These are phyloP conservation scores for Cygnus atratus DNA, from an alignment of 2,113 vertebrate genomes.

Conservation along the genomic window DNA sequence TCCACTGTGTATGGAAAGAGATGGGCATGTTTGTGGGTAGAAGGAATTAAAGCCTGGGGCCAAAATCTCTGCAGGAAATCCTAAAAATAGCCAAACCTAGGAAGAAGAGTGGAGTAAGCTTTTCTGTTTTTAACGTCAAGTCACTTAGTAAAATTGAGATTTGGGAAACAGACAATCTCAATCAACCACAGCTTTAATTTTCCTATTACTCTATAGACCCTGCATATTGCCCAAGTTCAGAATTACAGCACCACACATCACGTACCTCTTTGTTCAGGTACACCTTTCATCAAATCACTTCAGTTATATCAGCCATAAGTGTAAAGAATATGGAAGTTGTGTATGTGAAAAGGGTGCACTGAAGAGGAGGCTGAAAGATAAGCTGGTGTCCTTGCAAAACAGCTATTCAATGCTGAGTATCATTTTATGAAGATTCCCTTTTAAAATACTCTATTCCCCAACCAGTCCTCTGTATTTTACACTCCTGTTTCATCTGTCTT, in stretches of 20 bases:
- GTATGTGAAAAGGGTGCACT: background rate
- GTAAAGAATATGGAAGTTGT: background rate
- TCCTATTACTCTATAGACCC: background rate
- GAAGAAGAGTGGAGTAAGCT: background rate
- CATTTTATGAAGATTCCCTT: background rate
- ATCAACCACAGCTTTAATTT: background rate
- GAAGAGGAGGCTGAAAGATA: background rate
- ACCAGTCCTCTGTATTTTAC: background rate
- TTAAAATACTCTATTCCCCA: background rate
- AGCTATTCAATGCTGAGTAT: background rate
- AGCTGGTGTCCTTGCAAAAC: background rate
- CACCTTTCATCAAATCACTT: background rate
- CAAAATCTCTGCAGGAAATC: slow-evolving; percentile 43
- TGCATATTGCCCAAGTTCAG: background rate
- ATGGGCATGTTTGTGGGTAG: slow-evolving; percentile 20
- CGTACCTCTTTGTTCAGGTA: background rate
- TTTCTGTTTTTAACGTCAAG: slow-evolving; percentile 28
- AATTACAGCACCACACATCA: background rate
- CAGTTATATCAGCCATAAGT: background rate
- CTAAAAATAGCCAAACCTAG: slow-evolving; percentile 40
- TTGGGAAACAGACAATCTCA: background rate
- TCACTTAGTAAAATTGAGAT: background rate
- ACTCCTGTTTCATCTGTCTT: background rate
- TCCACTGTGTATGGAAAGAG: background rate
- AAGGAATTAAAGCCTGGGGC: slow-evolving; percentile 16